phyloP scores from a whole-genome alignment of 2,888 invertebrate species.

The Plemyria rubiginata region DNA sequence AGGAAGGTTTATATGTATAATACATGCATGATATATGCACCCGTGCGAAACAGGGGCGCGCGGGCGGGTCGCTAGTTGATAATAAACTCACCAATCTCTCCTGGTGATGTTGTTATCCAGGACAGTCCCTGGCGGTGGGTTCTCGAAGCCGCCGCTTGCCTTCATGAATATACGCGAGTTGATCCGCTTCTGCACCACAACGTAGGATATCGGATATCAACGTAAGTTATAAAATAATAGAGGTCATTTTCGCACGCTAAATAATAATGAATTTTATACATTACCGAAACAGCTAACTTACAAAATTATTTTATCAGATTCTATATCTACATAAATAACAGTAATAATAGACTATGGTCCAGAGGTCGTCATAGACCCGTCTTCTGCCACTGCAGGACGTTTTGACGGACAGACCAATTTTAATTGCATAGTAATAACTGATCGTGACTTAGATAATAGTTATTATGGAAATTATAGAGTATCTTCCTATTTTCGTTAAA shows the following conservation, averaged over 20 bases:
- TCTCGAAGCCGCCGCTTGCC: slow-evolving; percentile 71
- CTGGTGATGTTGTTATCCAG: slow-evolving; percentile 93
- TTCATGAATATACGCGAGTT: slow-evolving; percentile 91
- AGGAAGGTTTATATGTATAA: too few species aligned
- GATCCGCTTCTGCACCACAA: slow-evolving; percentile 97
- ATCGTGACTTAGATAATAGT: slow-evolving; percentile 46
- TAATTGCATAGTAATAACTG: slow-evolving; percentile 68
- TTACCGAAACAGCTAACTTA: slow-evolving; percentile 20
- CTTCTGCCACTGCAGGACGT: slow-evolving; percentile 74
- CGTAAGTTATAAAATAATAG: too few species aligned
- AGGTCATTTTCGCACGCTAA: too few species aligned
- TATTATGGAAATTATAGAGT: slow-evolving; percentile 59
- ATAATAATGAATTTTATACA: slow-evolving; percentile 3
- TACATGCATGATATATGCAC: too few species aligned
- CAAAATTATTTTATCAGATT: slow-evolving; percentile 28
- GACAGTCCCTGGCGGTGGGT: slow-evolving; percentile 94
- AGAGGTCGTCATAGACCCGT: slow-evolving; percentile 63
- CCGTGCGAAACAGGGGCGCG: too few species aligned
- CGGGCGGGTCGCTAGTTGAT: too few species aligned
- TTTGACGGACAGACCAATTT: slow-evolving; percentile 76
- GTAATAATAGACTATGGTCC: slow-evolving; percentile 70
- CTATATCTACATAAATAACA: slow-evolving; percentile 41
- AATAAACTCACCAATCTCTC: slow-evolving; percentile 83
- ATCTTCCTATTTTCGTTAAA: neutral
- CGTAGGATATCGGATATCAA: slow-evolving; percentile 90